These are phyloP conservation scores for Aldrovandia affinis DNA, from an alignment of 2,797 vertebrate species.

Conservation along the genomic window DNA sequence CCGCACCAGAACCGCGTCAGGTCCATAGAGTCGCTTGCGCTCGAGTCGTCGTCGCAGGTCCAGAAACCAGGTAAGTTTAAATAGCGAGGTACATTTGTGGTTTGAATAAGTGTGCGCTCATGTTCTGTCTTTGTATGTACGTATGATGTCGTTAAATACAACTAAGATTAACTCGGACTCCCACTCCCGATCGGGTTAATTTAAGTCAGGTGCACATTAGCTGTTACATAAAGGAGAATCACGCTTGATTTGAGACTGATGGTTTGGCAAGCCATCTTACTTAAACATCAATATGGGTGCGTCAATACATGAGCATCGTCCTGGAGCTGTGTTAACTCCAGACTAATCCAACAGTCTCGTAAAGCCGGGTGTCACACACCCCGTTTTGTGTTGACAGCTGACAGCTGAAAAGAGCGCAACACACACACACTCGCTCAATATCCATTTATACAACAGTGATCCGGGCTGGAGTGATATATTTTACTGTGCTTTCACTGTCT, in stretches of 20 bases:
- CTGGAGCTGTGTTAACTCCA: neutral
- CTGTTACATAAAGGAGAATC: neutral
- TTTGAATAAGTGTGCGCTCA: neutral
- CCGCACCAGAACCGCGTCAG: slow-evolving; percentile 62
- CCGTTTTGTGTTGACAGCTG: neutral
- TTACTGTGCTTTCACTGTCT: neutral
- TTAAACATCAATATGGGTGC: neutral
- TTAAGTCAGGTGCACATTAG: neutral
- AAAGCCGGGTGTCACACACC: neutral
- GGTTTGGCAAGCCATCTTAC: neutral
- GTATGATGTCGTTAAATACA: neutral
- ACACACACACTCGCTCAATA: neutral
- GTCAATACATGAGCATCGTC: neutral
- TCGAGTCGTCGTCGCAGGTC: slow-evolving; percentile 67
- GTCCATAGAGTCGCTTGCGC: slow-evolving; percentile 71
- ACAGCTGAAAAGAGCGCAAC: neutral
- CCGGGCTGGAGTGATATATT: neutral
- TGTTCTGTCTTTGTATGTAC: neutral
- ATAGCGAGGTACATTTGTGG: neutral
- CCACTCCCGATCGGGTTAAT: neutral
- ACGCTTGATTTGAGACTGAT: neutral
- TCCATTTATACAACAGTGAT: neutral
- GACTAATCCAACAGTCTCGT: slow-evolving; percentile 10
- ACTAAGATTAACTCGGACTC: neutral
- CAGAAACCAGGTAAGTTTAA: slow-evolving; percentile 56